Percentiles rank a stretch among this genome's conserved stretches.
Evolutionary conservation across 1,140 invertebrate species (phyloP).

Genomic region (silkworm (Bombyx mori)): ASM3026992v2 NC_085131.1:7320001-7320500

Average conservation of each 20-base stretch:
- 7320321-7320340: constrained; percentile 99
- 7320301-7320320: constrained; percentile 98
- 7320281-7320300: constrained; percentile 94
- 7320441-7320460: constrained; percentile 96
- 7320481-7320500: too few relatives aligned
- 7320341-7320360: constrained; percentile 93
- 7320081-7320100: too few relatives aligned
- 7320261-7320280: constrained; percentile 97
- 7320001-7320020: too few relatives aligned
- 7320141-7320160: too few relatives aligned
- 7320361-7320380: constrained; percentile 97
- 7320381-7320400: constrained; percentile 91
- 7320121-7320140: too few relatives aligned
- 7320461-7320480: constrained; percentile 24
- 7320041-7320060: too few relatives aligned
- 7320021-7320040: too few relatives aligned
- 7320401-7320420: constrained; percentile 99
- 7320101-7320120: too few relatives aligned
- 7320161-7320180: too few relatives aligned
- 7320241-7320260: constrained; percentile 99
- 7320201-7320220: not conserved
- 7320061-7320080: too few relatives aligned
- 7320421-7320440: constrained; percentile 99
- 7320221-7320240: constrained; percentile 95
- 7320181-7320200: too few relatives aligned